Percentiles rank a stretch among this genome's conserved stretches.
Conservation (phyloP, 2,113 vertebrate genomes). For the Pithys albifrons region DNA sequence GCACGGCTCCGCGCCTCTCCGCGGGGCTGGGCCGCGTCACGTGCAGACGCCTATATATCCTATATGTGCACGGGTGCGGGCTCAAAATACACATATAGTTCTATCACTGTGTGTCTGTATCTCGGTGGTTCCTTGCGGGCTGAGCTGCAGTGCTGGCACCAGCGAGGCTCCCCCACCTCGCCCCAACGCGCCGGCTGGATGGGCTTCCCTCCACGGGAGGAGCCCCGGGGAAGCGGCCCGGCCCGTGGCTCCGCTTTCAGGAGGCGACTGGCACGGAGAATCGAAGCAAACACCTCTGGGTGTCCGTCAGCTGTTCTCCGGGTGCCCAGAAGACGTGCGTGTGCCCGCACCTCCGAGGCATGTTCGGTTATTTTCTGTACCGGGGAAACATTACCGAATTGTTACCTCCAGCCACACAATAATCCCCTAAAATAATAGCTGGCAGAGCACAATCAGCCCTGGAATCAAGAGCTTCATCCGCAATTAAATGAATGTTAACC, state of each 20-base stretch:
- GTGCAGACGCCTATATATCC: not conserved
- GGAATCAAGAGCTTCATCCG: conserved; percentile 51
- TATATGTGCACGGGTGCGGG: not conserved
- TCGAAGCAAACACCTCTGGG: not conserved
- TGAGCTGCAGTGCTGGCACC: not conserved
- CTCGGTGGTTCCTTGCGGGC: not conserved
- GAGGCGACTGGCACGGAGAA: not conserved
- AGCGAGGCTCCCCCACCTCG: not conserved
- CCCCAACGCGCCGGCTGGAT: not conserved
- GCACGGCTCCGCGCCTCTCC: not conserved
- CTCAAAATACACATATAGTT: not conserved
- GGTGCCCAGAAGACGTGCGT: not conserved
- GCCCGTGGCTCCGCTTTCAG: not conserved
- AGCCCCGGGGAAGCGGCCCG: not conserved
- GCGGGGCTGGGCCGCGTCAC: not conserved
- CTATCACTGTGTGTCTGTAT: fast-evolving
- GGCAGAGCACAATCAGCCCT: conserved; percentile 27
- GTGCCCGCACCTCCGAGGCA: not conserved
- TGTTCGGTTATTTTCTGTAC: not conserved
- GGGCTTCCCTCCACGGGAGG: not conserved
- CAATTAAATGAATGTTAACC: conserved; percentile 66
- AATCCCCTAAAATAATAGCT: conserved; percentile 54
- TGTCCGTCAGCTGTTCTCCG: not conserved
- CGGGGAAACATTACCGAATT: not conserved
- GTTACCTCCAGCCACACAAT: conserved; percentile 40